A percentile compares a stretch with the other conserved stretches of the same genome.
These are phyloP conservation scores for Parnassius mnemosyne DNA, from an alignment of 2,888 invertebrate genomes.

Conservation along the genomic window DNA sequence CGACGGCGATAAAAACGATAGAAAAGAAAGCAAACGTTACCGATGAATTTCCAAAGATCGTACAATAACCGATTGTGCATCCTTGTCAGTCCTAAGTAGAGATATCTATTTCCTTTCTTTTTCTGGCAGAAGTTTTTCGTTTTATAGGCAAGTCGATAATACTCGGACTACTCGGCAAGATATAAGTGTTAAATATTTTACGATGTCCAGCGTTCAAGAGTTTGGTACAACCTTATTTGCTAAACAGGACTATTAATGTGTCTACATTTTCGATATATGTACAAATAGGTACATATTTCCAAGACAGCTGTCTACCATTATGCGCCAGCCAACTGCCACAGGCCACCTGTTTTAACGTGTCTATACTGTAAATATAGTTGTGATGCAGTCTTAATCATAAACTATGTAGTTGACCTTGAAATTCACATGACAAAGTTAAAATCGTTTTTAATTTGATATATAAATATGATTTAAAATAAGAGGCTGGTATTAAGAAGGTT, in stretches of 20 bases:
- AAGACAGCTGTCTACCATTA: background rate
- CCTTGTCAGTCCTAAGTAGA: slow-evolving; percentile 53
- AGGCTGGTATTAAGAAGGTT: no score
- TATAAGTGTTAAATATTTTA: slow-evolving; percentile 78
- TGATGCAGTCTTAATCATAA: background rate
- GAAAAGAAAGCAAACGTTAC: slow-evolving; percentile 77
- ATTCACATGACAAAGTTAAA: background rate
- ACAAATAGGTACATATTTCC: background rate
- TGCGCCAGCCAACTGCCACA: background rate
- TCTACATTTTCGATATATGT: background rate
- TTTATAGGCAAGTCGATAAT: slow-evolving; percentile 77
- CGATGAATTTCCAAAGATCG: slow-evolving; percentile 75
- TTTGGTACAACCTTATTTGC: slow-evolving; percentile 37
- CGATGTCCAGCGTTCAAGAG: slow-evolving; percentile 64
- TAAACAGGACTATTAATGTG: background rate
- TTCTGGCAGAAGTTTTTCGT: slow-evolving; percentile 63
- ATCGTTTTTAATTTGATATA: no score
- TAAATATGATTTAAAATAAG: no score
- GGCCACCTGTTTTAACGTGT: slow-evolving; percentile 49
- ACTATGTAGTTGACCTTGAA: background rate
- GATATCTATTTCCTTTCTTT: slow-evolving; percentile 51
- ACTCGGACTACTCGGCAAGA: slow-evolving; percentile 69
- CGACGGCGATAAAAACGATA: slow-evolving; percentile 78
- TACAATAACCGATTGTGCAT: slow-evolving; percentile 62
- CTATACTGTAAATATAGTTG: background rate